A percentile compares a stretch with the other conserved stretches of the same genome.
phyloP scores from a whole-genome alignment of 2,888 invertebrate genomes.

The Coleophora flavipennella region DNA sequence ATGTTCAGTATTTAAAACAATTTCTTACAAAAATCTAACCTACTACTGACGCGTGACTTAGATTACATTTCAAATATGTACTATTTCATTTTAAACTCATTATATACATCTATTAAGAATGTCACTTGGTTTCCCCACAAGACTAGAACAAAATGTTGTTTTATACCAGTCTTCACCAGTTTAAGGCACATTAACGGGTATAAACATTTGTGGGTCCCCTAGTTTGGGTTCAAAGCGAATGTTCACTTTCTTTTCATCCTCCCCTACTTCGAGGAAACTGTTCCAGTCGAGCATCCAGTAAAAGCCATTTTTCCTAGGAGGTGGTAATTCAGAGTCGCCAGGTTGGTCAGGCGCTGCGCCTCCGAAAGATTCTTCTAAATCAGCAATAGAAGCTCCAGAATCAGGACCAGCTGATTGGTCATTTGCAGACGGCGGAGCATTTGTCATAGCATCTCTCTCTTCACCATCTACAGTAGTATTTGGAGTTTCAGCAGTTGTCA shows the following conservation, averaged over 20 bases:
- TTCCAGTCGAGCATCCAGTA: conserved; percentile 92
- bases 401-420: conserved; percentile 53
- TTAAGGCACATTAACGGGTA: conserved; percentile 82
- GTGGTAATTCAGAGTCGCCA: conserved; percentile 76
- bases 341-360: conserved; percentile 72
- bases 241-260: conserved; percentile 81
- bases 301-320: conserved; percentile 81
- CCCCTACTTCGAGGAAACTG: conserved; percentile 87
- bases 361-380: conserved; percentile 85
- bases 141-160: conserved; percentile 8
- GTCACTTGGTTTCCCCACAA: conserved; percentile 1
- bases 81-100: too few relatives aligned
- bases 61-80: too few relatives aligned
- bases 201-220: conserved; percentile 84
- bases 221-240: conserved; percentile 85
- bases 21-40: too few relatives aligned
- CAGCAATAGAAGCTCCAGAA: conserved; percentile 71
- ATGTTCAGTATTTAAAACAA: background rate
- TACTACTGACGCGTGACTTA: too few relatives aligned
- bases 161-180: background rate
- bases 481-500: conserved; percentile 19
- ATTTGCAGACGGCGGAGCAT: conserved; percentile 25
- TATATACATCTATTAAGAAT: too few relatives aligned
- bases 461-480: conserved; percentile 25
- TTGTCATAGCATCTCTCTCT: conserved; percentile 29